These are phyloP conservation scores for Tychaedon coryphoeus DNA, from an alignment of 2,113 vertebrate genomes.

Conservation along the genomic window DNA sequence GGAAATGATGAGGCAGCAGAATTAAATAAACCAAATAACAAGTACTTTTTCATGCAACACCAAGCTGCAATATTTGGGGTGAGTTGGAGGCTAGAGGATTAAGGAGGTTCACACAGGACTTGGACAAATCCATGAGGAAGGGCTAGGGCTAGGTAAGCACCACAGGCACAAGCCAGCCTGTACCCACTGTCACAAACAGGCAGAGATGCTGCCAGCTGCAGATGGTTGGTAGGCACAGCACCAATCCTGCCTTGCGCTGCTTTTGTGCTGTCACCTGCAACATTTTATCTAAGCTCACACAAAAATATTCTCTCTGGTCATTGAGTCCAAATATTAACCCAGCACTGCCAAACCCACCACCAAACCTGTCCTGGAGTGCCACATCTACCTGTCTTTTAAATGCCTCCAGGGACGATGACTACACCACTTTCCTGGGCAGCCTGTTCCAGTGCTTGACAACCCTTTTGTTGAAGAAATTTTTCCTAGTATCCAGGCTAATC, in stretches of 20 bases:
- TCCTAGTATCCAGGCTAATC: not conserved
- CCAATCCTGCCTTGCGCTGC: not conserved
- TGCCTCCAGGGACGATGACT: not conserved
- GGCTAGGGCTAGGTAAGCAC: not conserved
- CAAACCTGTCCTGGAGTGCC: not conserved
- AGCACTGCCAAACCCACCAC: not conserved
- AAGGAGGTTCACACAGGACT: not conserved
- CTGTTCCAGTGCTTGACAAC: not conserved
- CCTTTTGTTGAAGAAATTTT: not conserved
- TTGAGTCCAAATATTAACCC: too few species aligned
- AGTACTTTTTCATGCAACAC: not conserved
- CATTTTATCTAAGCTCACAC: rapidly evolving
- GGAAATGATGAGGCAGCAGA: not conserved
- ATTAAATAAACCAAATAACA: not conserved
- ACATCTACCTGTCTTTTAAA: not conserved
- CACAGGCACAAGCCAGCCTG: not conserved
- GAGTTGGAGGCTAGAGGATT: not conserved
- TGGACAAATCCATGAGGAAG: not conserved
- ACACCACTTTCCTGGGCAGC: not conserved
- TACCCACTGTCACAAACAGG: not conserved
- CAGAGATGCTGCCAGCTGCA: not conserved
- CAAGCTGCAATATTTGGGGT: not conserved
- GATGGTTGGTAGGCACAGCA: not conserved
- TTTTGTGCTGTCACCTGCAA: not conserved
- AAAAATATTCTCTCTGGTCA: not conserved